Evolutionary conservation across 2,888 invertebrate genomes (phyloP), one percentile per base, ranked within the genome.

Genomic region (Ypsolopha scabrella): DNA sequence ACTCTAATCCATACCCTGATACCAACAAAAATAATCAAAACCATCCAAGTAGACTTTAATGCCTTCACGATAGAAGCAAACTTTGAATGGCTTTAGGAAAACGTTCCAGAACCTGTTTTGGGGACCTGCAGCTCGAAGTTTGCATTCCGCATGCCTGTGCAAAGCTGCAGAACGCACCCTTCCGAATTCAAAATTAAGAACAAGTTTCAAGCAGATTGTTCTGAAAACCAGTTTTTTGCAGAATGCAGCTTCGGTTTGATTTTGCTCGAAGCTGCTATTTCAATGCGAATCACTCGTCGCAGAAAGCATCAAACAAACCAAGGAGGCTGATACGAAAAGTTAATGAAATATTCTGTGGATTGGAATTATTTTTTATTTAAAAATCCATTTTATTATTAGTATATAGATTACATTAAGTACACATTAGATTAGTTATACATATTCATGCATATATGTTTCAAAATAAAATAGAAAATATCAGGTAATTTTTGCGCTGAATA

Each of bases 111-210:
- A 78, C 78, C 64, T 51, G 78, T 70, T 74, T 61, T 57, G 51
- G 58, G 61, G 58, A 59, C 68, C 62, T 73, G 75, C 75, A 78
- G 75, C 74, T 57, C 69, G 38, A 53, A 60, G 72, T 80, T 77
- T 71, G 82, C 80, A 76, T 80, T 80, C 72, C 75, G 74, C 62
- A 57, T 73, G 74, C 72, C 80, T 80, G 70, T 66, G 64, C 61
- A 54, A 54, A 64, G 56, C 68, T 70, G 77, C 73, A 69, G 68
- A 70, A 52, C 54, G 44, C 59, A 65, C 67, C 71, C 67, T 64
- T 67, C 14, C 36, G 11, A 36, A 47, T 57, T 57, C 59, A 52
- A 52, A 56, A 55, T 55, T 51, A 56, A 62, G 70, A 72, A 47
- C 47, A 7, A 13, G 47, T 47, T 47, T 13, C 8, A 35, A 50